Evolutionary conservation across 35 echinoderm and acorn worm genomes (phyloP), one percentile per base, ranked within the genome.

Genomic region (Patiria miniata): DNA sequence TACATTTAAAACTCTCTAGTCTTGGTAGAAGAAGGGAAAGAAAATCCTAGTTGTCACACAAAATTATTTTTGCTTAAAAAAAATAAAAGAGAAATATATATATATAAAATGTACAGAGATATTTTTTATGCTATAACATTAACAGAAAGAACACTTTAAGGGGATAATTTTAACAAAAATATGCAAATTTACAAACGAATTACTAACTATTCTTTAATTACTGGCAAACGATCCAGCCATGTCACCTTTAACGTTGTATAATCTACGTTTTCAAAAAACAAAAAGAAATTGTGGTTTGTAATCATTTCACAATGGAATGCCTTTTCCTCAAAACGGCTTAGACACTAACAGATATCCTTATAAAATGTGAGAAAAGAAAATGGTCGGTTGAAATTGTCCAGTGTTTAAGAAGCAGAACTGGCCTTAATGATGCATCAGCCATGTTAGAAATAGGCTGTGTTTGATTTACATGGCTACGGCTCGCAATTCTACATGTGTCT

Each of bases 91-190:
- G 14, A 73, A 26, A 73, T 73, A 73, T 73, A 73, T 32, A 73
- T 73, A 73, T 73, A 30, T 69, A 21, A 73, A 73, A 73, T 73
- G 65, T 73, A 73, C 65, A 73, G 65, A 73, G 65, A 73, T 73
- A 73, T 73, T 73, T 73, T 73, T 73, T 73, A 73, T 73, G 65
- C 65, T 73, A 30, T 73, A 73, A 73, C 65, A 73, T 73, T 73
- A 73, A 73, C 29, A 73, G 29, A 73, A 21, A 73, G 14, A 28
- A 12, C 4, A 47, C 42, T 47, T 47, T 47, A 47, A 47, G 42
- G 42, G 4, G 42, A 47, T 6, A 47, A 47, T 6, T 6, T 6
- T 12, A 32, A 73, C 65, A 73, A 73, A 73, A 73, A 73, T 73
- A 73, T 73, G 65, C 65, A 73, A 73, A 73, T 32, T 73, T 73